Conservation (phyloP, 2,888 invertebrate genomes). For the Cybosia mesomella region DNA sequence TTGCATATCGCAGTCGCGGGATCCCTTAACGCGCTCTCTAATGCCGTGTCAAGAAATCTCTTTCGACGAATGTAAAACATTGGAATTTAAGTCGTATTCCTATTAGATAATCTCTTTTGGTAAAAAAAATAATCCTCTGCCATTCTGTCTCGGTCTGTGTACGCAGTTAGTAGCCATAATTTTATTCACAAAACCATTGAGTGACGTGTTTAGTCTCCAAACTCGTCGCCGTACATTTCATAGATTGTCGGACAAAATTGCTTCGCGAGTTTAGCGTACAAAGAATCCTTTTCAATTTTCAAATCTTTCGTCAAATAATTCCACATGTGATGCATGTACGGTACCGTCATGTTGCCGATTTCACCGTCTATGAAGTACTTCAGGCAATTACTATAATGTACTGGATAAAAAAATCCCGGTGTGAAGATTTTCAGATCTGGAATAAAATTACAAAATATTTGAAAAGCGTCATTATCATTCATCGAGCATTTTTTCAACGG, state of each 20-base stretch:
- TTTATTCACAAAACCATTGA: too few relatives aligned
- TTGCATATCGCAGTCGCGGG: too few relatives aligned
- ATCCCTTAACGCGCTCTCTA: too few relatives aligned
- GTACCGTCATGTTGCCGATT: neutral
- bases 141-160: too few relatives aligned
- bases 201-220: constrained; percentile 35
- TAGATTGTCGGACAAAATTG: constrained; percentile 44
- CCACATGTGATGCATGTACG: constrained; percentile 34
- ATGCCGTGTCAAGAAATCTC: too few relatives aligned
- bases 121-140: too few relatives aligned
- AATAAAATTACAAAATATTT: constrained; percentile 7
- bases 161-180: too few relatives aligned
- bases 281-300: constrained; percentile 27
- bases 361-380: constrained; percentile 83
- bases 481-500: too few relatives aligned
- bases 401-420: constrained; percentile 88
- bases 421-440: constrained; percentile 87
- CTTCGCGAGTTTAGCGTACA: constrained; percentile 41
- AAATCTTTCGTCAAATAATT: constrained; percentile 17
- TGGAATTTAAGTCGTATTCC: too few relatives aligned
- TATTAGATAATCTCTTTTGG: too few relatives aligned
- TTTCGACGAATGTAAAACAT: too few relatives aligned
- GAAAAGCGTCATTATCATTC: neutral
- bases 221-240: constrained; percentile 30
- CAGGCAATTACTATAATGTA: constrained; percentile 87